A percentile compares a stretch with the other conserved stretches of the same genome.
These are phyloP conservation scores for Pipistrellus pygmaeus DNA, from an alignment of 2,797 vertebrate genomes.

Conservation along the genomic window DNA sequence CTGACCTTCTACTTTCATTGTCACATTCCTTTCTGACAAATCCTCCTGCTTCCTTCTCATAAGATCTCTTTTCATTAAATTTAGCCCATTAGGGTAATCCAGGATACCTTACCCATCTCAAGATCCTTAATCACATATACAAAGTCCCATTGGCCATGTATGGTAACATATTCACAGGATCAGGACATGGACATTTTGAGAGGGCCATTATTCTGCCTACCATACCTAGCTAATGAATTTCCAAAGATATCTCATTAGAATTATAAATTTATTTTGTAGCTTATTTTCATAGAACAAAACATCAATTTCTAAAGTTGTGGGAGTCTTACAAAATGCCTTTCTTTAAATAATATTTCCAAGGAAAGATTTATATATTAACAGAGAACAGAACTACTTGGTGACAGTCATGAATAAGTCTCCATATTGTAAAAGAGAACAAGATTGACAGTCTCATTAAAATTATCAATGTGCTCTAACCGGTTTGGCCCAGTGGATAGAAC, in stretches of 20 bases:
- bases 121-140: background rate
- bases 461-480: background rate
- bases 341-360: conserved; percentile 45
- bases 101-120: background rate
- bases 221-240: conserved; percentile 3
- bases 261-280: conserved; percentile 49
- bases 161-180: background rate
- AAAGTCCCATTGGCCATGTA: background rate
- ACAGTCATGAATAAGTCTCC: conserved; percentile 10
- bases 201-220: background rate
- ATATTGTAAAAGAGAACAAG: conserved; percentile 28
- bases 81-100: background rate
- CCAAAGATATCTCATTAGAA: conserved; percentile 38
- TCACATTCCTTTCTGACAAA: background rate
- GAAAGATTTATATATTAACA: conserved; percentile 37
- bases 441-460: conserved; percentile 48
- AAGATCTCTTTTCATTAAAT: background rate
- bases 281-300: conserved; percentile 49
- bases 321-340: conserved; percentile 32
- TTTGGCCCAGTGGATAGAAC: too few species aligned
- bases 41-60: background rate
- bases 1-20: conserved; percentile 8
- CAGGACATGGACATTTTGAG: background rate
- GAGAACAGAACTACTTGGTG: conserved; percentile 36
- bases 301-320: conserved; percentile 21